Evolutionary conservation across 2,888 invertebrate species (phyloP), one percentile per base, ranked within the genome.

Genomic region (Girardia tigrina): DNA sequence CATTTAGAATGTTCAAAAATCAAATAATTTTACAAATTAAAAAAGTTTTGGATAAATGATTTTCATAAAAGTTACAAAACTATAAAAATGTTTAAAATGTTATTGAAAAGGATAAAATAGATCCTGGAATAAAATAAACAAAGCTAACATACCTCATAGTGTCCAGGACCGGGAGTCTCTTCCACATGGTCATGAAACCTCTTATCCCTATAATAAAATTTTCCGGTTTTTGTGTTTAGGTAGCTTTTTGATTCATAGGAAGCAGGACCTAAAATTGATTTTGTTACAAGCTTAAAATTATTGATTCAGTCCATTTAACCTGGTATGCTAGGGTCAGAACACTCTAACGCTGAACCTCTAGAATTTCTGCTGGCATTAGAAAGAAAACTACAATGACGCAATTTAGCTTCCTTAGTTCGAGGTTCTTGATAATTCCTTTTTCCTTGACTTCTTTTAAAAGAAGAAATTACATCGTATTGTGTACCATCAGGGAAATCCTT

Each of bases 111-210:
- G n/a, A n/a, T n/a, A n/a, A n/a, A n/a, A n/a, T n/a, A n/a, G n/a
- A n/a, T n/a, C n/a, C n/a, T n/a, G n/a, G n/a, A n/a, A n/a, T n/a
- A n/a, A n/a, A n/a, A n/a, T n/a, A n/a, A n/a, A n/a, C n/a, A n/a
- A n/a, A n/a, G n/a, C n/a, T n/a, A n/a, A n/a, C 4, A 20, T 56
- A 78, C 42, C 26, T 78, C 72, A 72, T 78, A 78, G 70, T 75
- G 75, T 42, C 73, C 78, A 14, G 78, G 78, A 26, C 78, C 78
- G 8, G 77, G 77, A 28, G 69, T 29, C 27, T 78, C 78, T 0
- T 77, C 76, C 8, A 56, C n/a, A 23, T 4, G 8, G n/a, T 4
- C n/a, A 56, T 56, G n/a, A 23, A 56, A 56, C 23, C 56, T 4
- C n/a, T 56, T 56, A 20, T 56, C 56, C 23, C 56, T n/a, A 23